phyloP scores from a whole-genome alignment of 2,113 vertebrate species.

The Chaenocephalus aceratus region DNA sequence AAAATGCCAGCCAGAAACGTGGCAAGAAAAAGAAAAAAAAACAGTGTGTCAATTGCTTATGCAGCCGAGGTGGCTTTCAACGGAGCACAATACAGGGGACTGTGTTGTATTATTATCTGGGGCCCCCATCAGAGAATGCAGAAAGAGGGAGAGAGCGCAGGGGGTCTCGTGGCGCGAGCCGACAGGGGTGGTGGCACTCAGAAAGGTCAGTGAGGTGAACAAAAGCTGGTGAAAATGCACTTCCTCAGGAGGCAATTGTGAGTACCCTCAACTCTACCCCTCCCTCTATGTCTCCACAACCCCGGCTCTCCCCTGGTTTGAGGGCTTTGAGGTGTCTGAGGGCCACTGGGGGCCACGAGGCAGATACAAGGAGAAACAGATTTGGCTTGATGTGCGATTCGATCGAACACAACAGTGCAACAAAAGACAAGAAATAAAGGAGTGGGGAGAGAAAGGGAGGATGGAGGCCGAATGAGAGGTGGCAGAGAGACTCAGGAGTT shows the following conservation, averaged over 20 bases:
- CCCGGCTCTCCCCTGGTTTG: conserved; percentile 12
- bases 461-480: too few species aligned
- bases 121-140: conserved; percentile 33
- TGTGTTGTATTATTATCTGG: conserved; percentile 44
- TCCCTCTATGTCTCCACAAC: neutral
- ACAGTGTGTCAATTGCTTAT: conserved; percentile 47
- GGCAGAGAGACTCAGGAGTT: neutral
- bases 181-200: conserved; percentile 18
- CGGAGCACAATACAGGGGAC: conserved; percentile 41
- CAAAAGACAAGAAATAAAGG: conserved; percentile 42
- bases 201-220: conserved; percentile 63
- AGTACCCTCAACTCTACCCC: conserved; percentile 23
- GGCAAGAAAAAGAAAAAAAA: conserved; percentile 36
- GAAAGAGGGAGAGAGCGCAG: conserved; percentile 24
- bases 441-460: conserved; percentile 5
- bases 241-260: conserved; percentile 42
- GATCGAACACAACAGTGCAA: conserved; percentile 35
- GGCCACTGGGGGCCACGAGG: conserved; percentile 33
- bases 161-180: conserved; percentile 41
- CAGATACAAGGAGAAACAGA: conserved; percentile 60
- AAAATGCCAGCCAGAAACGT: conserved; percentile 47
- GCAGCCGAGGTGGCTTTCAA: conserved; percentile 49
- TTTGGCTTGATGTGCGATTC: conserved; percentile 47
- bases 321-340: conserved; percentile 56
- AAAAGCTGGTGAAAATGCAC: conserved; percentile 52